Percentiles rank a stretch among this genome's conserved stretches.
These are phyloP conservation scores for Oeneis ivallda DNA, from an alignment of 2,888 invertebrate species.

Conservation along the genomic window DNA sequence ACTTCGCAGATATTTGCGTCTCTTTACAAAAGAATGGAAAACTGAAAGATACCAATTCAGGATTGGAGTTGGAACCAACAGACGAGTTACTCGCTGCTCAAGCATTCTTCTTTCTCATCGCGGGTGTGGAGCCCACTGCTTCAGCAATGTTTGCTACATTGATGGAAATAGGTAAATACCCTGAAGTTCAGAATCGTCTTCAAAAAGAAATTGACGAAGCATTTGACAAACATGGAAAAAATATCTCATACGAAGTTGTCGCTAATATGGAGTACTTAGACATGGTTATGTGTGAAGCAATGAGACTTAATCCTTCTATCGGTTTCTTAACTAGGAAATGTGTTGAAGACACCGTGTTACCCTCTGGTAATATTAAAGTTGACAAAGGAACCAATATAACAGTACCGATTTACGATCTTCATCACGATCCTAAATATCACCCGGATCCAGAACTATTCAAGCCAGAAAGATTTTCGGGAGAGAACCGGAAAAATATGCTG, in stretches of 20 bases:
- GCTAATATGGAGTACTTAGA: conserved; percentile 57
- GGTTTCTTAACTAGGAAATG: conserved; percentile 53
- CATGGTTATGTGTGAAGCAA: conserved; percentile 53
- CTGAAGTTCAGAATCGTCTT: conserved; percentile 53
- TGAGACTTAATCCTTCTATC: conserved; percentile 59
- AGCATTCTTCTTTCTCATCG: conserved; percentile 64
- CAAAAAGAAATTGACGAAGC: conserved; percentile 57
- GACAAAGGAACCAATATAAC: conserved; percentile 57
- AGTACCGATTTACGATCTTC: conserved; percentile 58
- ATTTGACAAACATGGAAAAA: conserved; percentile 46
- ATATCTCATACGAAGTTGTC: conserved; percentile 52
- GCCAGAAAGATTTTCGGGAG: conserved; percentile 60
- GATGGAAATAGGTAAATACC: conserved; percentile 57
- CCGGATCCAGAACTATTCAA: conserved; percentile 70
- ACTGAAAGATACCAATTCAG: conserved; percentile 52
- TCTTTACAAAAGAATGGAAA: conserved; percentile 55
- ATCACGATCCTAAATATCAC: conserved; percentile 66
- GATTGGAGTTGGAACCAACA: conserved; percentile 55
- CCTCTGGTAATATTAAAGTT: conserved; percentile 58
- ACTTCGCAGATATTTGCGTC: conserved; percentile 62
- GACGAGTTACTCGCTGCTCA: conserved; percentile 61
- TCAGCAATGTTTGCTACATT: conserved; percentile 53
- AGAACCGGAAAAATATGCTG: conserved; percentile 44
- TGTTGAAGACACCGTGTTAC: conserved; percentile 52
- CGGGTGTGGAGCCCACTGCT: conserved; percentile 66